Base-by-base conservation (phyloP, 2,797 vertebrate genomes). In the Halcyon chelicuti region DNA sequence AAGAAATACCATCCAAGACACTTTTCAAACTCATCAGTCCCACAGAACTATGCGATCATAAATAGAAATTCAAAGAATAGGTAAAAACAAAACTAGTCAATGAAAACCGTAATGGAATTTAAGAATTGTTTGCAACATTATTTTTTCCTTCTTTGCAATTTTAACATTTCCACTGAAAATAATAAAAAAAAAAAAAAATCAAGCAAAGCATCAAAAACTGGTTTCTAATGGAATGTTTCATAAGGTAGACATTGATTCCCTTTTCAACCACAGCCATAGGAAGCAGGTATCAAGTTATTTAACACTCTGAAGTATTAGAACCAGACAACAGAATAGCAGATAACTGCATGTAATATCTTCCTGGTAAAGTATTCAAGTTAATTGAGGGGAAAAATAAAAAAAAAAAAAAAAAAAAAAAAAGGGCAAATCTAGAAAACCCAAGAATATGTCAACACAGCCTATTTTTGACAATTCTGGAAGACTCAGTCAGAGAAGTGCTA, bases 391-490 rank as follows among this genome's bases (percentile, higher is more conserved):
- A 42, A 42, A n/a, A n/a, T 8, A 10, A 29, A 57, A 33, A 54
- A 44, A n/a, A 13, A 57, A 39, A 46, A 29, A 37, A 21, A n/a
- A 49, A 15, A 23, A 21, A 16, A 10, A 1, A n/a, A 42, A 26
- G 35, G 2, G 10, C 17, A 79, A 80, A 70, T 42, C 62, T 4
- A 93, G 89, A 5, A 83, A 86, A 86, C 42, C 40, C n/a, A 78
- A 91, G 57, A 93, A 61, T 78, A 91, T 20, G 31, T 15, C 33
- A 72, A 86, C 83, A 44, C 17, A 73, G 37, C 9, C 62, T 91
- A 93, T 94, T 91, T 94, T 86, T 90, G 63, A 88, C 88, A 92
- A 94, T 86, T 96, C 52, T 92, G 71, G 60, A 93, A 89, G 44
- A 58, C 44, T 96, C 25, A 76, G 40, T 51, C 58, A 86, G 67